Conservation (phyloP, 1,140 invertebrate species). For the fruit fly (Drosophila melanogaster) region Release_6_plus_ISO1_MT NT_037436.4:12713001-12713500, state of each 20-base stretch:
- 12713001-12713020: conserved; percentile 35
- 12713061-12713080: conserved; percentile 47
- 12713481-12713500: too few species aligned
- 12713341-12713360: neutral
- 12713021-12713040: conserved; percentile 19
- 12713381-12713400: too few species aligned
- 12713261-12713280: conserved; percentile 16
- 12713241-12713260: conserved; percentile 29
- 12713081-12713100: conserved; percentile 64
- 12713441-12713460: too few species aligned
- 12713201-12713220: conserved; percentile 63
- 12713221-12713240: conserved; percentile 23
- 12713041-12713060: conserved; percentile 19
- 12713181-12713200: conserved; percentile 73
- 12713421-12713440: too few species aligned
- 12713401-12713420: too few species aligned
- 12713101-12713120: conserved; percentile 62
- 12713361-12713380: neutral
- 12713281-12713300: neutral
- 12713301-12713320: neutral
- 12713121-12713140: conserved; percentile 70
- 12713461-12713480: too few species aligned
- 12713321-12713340: neutral
- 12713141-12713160: conserved; percentile 48
- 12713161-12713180: conserved; percentile 70